Evolutionary conservation across 2,797 vertebrate genomes (phyloP).

Genomic region (Enoplosus armatus): DNA sequence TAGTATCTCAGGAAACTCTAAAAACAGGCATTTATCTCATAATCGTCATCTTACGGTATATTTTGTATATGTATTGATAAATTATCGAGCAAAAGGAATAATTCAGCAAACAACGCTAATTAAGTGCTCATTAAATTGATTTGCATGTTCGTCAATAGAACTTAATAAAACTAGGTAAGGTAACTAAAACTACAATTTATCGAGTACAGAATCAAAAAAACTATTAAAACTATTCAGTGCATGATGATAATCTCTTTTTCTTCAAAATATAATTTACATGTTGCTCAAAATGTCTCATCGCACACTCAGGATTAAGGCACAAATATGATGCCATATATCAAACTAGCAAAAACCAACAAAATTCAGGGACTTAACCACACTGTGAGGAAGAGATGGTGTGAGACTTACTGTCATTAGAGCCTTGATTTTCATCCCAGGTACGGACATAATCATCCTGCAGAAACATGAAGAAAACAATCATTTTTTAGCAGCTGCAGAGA

Average conservation of each 20-base stretch:
- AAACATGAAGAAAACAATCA: constrained; percentile 58
- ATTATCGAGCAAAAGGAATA: background rate
- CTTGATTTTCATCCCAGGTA: constrained; percentile 96
- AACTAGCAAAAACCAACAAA: constrained; percentile 9
- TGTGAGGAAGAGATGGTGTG: background rate
- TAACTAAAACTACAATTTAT: background rate
- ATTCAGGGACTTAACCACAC: background rate
- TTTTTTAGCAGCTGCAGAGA: constrained; percentile 32
- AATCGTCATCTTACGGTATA: background rate
- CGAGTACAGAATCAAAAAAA: background rate
- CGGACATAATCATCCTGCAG: constrained; percentile 96
- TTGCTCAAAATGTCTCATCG: background rate
- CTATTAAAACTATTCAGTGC: background rate
- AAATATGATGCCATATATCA: background rate
- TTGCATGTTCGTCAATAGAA: too few species aligned
- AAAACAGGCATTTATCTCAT: background rate
- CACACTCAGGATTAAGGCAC: background rate
- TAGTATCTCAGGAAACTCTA: too few species aligned
- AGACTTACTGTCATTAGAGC: constrained; percentile 94
- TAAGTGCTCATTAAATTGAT: background rate
- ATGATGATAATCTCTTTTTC: background rate
- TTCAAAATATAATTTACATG: background rate
- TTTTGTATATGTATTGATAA: background rate
- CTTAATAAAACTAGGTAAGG: too few species aligned
- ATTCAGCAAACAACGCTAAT: background rate